These are phyloP conservation scores for Xiphophorus birchmanni DNA, from an alignment of 2,797 vertebrate species.

Conservation along the genomic window DNA sequence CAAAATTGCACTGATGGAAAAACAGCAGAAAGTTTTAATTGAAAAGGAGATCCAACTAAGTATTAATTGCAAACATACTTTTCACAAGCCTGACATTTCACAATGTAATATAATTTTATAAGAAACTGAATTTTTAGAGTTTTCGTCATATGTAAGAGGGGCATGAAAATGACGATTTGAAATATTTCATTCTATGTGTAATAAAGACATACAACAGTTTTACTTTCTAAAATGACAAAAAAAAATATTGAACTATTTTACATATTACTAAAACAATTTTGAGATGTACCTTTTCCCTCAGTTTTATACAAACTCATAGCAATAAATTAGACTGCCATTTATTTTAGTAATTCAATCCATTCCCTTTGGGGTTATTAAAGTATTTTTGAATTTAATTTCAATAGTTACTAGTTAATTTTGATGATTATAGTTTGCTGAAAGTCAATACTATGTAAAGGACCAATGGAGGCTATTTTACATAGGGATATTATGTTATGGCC, in stretches of 20 bases:
- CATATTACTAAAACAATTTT: not conserved
- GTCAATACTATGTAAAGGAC: not conserved
- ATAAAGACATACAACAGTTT: not conserved
- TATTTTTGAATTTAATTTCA: not conserved
- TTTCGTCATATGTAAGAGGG: not conserved
- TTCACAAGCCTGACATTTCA: not conserved
- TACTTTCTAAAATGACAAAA: not conserved
- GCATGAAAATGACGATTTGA: not conserved
- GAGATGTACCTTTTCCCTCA: not conserved
- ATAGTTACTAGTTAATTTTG: not conserved
- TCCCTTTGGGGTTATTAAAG: not conserved
- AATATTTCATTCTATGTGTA: not conserved
- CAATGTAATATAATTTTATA: not conserved
- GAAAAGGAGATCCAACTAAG: not conserved
- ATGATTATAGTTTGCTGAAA: not conserved
- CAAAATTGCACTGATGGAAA: not conserved
- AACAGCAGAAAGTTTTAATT: not conserved
- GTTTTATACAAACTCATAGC: not conserved
- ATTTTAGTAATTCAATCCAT: not conserved
- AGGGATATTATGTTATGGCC: not conserved
- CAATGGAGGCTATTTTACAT: not conserved
- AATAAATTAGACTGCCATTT: not conserved
- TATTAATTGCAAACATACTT: not conserved
- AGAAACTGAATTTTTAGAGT: not conserved
- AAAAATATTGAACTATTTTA: not conserved